Evolutionary conservation across 2,888 invertebrate genomes (phyloP).

Genomic region (Euspilapteryx auroguttella): DNA sequence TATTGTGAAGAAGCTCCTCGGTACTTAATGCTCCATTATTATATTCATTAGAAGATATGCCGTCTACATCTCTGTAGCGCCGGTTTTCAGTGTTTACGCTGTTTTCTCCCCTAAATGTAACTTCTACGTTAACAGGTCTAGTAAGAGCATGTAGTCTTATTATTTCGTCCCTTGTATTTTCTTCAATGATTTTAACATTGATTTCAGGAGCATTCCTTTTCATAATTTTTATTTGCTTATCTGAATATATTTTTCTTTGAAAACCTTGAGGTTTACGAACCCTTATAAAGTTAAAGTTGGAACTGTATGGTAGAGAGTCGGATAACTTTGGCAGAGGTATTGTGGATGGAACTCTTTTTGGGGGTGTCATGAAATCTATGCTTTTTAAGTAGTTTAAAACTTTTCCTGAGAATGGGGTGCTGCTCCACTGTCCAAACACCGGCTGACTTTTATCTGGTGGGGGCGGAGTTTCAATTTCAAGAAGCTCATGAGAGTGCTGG

Average conservation of each 20-base stretch:
- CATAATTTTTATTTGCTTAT: slow-evolving; percentile 15
- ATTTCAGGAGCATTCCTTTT: slow-evolving; percentile 24
- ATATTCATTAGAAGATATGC: slow-evolving; percentile 10
- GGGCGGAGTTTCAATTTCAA: slow-evolving; percentile 27
- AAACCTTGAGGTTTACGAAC: slow-evolving; percentile 22
- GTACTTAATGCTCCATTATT: too few species aligned
- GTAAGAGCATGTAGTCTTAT: slow-evolving; percentile 24
- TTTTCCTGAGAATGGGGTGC: slow-evolving; percentile 33
- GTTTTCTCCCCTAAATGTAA: slow-evolving; percentile 22
- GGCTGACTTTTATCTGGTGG: slow-evolving; percentile 18
- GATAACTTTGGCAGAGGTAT: slow-evolving; percentile 27
- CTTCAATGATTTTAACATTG: slow-evolving; percentile 34
- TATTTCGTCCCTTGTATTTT: slow-evolving; percentile 25
- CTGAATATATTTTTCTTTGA: slow-evolving; percentile 20
- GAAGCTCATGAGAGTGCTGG: neutral
- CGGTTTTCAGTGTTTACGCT: slow-evolving; percentile 15
- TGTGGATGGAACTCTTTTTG: slow-evolving; percentile 23
- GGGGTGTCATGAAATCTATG: slow-evolving; percentile 22
- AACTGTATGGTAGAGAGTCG: slow-evolving; percentile 32
- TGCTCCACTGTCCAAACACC: slow-evolving; percentile 39
- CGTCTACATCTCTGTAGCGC: neutral
- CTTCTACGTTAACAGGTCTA: slow-evolving; percentile 23
- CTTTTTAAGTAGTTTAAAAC: slow-evolving; percentile 41
- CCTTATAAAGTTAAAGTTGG: slow-evolving; percentile 25
- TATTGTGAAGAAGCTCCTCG: slow-evolving; percentile 11